Base-by-base conservation (phyloP, 2,888 invertebrate species). In the Lycia hirtaria region DNA sequence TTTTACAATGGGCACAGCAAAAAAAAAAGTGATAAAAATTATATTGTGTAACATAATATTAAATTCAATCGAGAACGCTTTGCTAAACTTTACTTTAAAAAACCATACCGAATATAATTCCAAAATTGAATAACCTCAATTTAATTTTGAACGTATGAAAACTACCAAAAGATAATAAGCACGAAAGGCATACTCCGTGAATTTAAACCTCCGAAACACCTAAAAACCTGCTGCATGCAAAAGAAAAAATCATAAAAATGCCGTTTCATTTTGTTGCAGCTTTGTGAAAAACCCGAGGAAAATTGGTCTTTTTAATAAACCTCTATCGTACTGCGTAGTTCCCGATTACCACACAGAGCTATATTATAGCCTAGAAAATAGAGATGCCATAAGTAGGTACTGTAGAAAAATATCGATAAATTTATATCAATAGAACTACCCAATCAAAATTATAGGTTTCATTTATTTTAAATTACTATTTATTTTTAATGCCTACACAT, bases 271-370 rank as follows among this genome's bases (percentile, higher is more conserved):
- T 65, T 65, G 62, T 19, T 62, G 55, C 63, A 51, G 67, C 62
- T 64, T 66, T 69, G 75, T 70, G 69, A 72, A 73, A 74, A 73
- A 73, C 69, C 70, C 72, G 76, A 63, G 74, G 76, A 76, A 81
- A 82, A 76, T 78, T 78, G 76, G 76, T 76, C 75, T 75, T 75
- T 80, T 83, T 85, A 85, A 85, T 87, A 85, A 83, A 80, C 79
- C 70, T 68, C 67, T 75, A 73, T 66, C 76, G 73, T 19, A 38
- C 48, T 44, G 45, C 54, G 53, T 55, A 49, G 44, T 53, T 44
- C 53, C 58, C 53, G 56, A 58, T 45, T 57, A 64, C 56, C 60
- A 56, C 51, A 47, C 33, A 38, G 55, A 47, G 47, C 52, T 26
- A 43, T 45, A n/a, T 32, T 47, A 15, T 10, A 43, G 26, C 15